Evolutionary conservation across 1,140 invertebrate species (phyloP).

Genomic region (Leptinotarsa lineolata): DNA sequence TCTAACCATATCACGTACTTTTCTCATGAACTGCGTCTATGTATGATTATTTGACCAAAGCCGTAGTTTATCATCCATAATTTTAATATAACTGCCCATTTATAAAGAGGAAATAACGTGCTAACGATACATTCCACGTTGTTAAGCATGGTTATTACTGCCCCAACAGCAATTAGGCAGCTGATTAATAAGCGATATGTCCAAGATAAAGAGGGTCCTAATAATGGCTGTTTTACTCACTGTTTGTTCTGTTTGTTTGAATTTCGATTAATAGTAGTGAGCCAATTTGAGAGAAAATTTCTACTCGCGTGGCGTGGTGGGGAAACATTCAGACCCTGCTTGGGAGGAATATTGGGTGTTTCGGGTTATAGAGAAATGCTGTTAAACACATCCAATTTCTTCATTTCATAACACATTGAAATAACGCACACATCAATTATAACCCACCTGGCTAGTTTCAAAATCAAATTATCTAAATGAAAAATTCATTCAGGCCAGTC

Average conservation of each 20-base stretch:
- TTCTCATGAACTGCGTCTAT: not conserved
- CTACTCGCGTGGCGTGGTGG: no score
- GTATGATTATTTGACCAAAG: conserved; percentile 5
- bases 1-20: not conserved
- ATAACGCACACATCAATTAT: no score
- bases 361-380: no score
- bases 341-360: no score
- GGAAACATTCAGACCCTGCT: no score
- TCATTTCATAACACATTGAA: no score
- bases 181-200: conserved; percentile 2
- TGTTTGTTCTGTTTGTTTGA: conserved; percentile 6
- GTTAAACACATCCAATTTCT: no score
- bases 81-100: conserved; percentile 8
- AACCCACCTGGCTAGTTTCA: no score
- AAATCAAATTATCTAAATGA: no score
- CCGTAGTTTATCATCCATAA: not conserved
- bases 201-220: conserved; percentile 5
- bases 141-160: conserved; percentile 1
- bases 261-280: not conserved
- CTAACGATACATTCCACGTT: conserved; percentile 2
- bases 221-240: not conserved
- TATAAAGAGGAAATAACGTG: conserved; percentile 8
- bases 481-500: no score
- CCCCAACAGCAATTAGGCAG: conserved; percentile 5
- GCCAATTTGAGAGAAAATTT: not conserved